phyloP scores from a whole-genome alignment of 2,888 invertebrate species.

The Eueremaeus valkanovi region DNA sequence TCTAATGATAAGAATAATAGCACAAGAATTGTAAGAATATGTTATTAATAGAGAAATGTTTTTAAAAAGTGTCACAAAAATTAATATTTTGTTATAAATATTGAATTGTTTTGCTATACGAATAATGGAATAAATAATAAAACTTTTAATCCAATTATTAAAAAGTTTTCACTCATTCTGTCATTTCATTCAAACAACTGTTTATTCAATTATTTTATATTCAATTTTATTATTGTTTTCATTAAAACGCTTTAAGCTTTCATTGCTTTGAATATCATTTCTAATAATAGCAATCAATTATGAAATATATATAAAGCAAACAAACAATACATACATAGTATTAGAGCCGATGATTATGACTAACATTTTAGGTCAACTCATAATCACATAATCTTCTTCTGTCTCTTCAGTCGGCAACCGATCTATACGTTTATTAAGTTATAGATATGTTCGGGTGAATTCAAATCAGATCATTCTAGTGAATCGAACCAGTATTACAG shows the following conservation, averaged over 20 bases:
- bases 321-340: conserved; percentile 20
- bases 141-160: too few relatives aligned
- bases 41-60: too few relatives aligned
- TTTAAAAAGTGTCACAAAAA: too few relatives aligned
- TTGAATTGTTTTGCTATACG: too few relatives aligned
- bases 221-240: background rate
- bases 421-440: background rate
- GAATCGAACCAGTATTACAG: too few relatives aligned
- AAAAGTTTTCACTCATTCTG: background rate
- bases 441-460: too few relatives aligned
- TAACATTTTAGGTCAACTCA: conserved; percentile 6
- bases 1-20: too few relatives aligned
- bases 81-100: too few relatives aligned
- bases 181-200: background rate
- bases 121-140: too few relatives aligned
- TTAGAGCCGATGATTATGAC: conserved; percentile 2
- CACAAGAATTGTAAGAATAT: too few relatives aligned
- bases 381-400: conserved; percentile 21
- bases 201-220: background rate
- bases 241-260: background rate
- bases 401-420: background rate
- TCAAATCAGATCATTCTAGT: too few relatives aligned
- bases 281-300: conserved; percentile 11
- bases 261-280: background rate
- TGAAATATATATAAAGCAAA: conserved; percentile 7